These are phyloP conservation scores for Propithecus deckenii DNA, from an alignment of 2,797 vertebrate species.

Conservation along the genomic window DNA sequence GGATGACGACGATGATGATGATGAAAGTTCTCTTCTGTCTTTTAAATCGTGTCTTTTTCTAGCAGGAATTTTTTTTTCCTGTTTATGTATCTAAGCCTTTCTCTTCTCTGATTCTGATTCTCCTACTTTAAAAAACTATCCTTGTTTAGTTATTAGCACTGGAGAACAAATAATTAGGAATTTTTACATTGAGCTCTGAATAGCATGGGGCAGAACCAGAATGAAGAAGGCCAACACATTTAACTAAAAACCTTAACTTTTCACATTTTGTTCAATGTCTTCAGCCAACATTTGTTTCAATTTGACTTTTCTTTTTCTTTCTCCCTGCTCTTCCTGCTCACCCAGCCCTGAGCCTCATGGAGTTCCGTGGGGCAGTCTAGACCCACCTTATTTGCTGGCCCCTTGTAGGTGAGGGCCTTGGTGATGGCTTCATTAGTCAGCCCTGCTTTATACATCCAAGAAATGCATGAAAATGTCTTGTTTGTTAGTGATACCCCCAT, in stretches of 20 bases:
- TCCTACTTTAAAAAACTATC: neutral
- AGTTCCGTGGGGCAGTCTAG: fast-evolving
- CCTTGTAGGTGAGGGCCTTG: neutral
- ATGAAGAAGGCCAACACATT: neutral
- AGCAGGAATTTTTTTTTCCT: neutral
- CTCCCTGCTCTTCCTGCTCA: neutral
- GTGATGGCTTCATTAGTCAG: neutral
- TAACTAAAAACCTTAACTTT: neutral
- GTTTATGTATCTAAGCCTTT: neutral
- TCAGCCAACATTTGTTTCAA: neutral
- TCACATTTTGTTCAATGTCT: neutral
- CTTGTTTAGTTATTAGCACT: neutral
- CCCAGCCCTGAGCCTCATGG: neutral
- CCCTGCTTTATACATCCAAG: neutral
- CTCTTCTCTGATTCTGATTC: neutral
- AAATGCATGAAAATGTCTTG: neutral
- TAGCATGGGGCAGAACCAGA: neutral
- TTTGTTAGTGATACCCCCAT: neutral
- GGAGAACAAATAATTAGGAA: neutral
- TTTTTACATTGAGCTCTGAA: neutral
- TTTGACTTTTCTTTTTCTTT: neutral
- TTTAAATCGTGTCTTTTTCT: neutral
- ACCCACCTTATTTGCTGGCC: neutral
- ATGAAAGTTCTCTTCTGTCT: neutral
- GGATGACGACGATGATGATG: neutral